Base-by-base conservation (phyloP, 1,140 invertebrate species). In the Holcopasites calliopsidis region DNA sequence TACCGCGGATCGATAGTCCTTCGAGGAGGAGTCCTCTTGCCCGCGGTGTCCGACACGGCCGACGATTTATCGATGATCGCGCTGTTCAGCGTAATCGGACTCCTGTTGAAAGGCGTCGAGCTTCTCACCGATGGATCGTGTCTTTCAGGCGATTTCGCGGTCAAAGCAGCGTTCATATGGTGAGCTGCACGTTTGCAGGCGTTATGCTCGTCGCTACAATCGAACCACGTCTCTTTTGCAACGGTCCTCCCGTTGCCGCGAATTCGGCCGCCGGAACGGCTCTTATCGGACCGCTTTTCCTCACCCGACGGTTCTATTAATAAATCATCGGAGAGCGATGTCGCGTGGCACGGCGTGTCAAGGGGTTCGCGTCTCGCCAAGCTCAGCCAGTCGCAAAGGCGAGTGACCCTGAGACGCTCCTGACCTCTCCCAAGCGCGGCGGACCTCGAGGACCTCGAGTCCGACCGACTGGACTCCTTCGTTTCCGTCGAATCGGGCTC, bases 351-450 rank as follows among this genome's bases (percentile, higher is more conserved):
- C 58, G 40, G 31, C 61, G 28, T 54, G 49, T 66, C 55, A 28
- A 21, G 38, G 35, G 52, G 78, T 35, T 86, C 86, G 31, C 83
- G 85, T 44, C 92, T 87, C 0, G 92, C 93, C 6, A 92, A 87
- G 55, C 90, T 88, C 64, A 93, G 69, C 93, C 93, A 93, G 74
- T 94, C 93, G 58, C 88, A 88, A 5, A 93, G 76, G 38, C 91
- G 86, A 52, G 87, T 90, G 1, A 88, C 91, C 60, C 91, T 90
- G n/a, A 93, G 79, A 50, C 92, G 87, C 35, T 91, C 87, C 61
- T 86, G 76, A 70, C 58, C 75, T 8, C 58, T 57, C 28, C 76
- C 69, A 2, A 11, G 1, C 11, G 26, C 4, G 18, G 13, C 18
- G 1, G 60, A 42, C 58, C n/a, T 47, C 0, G 21, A 21, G 16